A percentile compares a stretch with the other conserved stretches of the same genome.
These are phyloP conservation scores for Drosophila suzukii DNA, from an alignment of 1,140 invertebrate species.

Conservation along the genomic window DNA sequence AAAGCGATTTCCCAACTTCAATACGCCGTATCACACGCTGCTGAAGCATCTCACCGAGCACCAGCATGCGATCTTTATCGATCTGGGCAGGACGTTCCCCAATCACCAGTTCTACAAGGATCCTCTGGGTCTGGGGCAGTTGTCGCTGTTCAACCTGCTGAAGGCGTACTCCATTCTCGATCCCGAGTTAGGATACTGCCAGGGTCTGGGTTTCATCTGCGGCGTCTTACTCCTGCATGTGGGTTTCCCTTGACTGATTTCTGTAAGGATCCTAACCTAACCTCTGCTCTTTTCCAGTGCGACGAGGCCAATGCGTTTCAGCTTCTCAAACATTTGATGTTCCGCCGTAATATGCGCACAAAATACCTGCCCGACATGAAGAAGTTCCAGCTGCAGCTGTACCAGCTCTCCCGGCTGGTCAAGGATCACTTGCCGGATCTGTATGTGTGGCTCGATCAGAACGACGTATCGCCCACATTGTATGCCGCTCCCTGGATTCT, in stretches of 20 bases:
- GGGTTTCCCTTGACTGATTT: slow-evolving; percentile 82
- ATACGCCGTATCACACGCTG: slow-evolving; percentile 92
- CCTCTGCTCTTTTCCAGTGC: slow-evolving; percentile 87
- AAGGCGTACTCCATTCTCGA: slow-evolving; percentile 98
- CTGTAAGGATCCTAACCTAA: background rate
- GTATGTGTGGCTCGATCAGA: slow-evolving; percentile 94
- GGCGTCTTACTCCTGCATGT: slow-evolving; percentile 97
- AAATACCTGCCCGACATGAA: slow-evolving; percentile 97
- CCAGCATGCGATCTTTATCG: slow-evolving; percentile 96
- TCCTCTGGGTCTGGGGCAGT: slow-evolving; percentile 94
- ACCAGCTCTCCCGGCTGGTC: slow-evolving; percentile 96
- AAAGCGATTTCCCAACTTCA: slow-evolving; percentile 89
- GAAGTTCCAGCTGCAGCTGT: slow-evolving; percentile 95
- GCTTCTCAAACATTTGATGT: slow-evolving; percentile 95
- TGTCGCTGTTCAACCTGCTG: slow-evolving; percentile 96
- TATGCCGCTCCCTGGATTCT: slow-evolving; percentile 98
- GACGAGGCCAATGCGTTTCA: slow-evolving; percentile 95
- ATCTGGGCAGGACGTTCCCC: slow-evolving; percentile 95
- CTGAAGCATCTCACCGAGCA: slow-evolving; percentile 95
- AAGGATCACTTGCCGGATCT: slow-evolving; percentile 94
- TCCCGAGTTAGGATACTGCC: slow-evolving; percentile 97
- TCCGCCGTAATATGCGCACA: slow-evolving; percentile 92
- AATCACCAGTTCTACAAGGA: slow-evolving; percentile 96
- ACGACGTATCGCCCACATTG: slow-evolving; percentile 95
- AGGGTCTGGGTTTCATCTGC: slow-evolving; percentile 97